A percentile compares a stretch with the other conserved stretches of the same genome.
Conservation (phyloP, 1,140 invertebrate species). For the Drosophila gunungcola region DNA sequence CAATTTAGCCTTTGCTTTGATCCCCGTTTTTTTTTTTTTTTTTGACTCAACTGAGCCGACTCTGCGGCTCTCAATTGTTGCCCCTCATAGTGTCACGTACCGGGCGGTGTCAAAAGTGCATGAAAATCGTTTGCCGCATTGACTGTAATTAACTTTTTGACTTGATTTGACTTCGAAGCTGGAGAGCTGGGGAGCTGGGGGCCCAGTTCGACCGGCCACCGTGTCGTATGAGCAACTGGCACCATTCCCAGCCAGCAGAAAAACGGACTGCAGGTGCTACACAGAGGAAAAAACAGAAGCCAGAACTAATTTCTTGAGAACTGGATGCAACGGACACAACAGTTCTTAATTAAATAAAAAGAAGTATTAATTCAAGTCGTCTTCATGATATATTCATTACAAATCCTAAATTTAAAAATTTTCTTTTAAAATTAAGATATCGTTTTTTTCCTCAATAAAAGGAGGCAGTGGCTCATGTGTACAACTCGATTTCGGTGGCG, state of each 20-base stretch:
- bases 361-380: too few relatives aligned
- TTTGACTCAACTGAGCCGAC: conserved; percentile 17
- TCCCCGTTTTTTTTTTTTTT: neutral
- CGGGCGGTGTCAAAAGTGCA: conserved; percentile 75
- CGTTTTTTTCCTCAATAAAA: too few relatives aligned
- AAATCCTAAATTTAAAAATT: too few relatives aligned
- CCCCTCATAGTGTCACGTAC: conserved; percentile 71
- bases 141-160: conserved; percentile 79
- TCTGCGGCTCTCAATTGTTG: neutral
- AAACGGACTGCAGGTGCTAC: conserved; percentile 41
- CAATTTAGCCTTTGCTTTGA: conserved; percentile 36
- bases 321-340: too few relatives aligned
- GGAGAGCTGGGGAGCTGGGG: conserved; percentile 39
- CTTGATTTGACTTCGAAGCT: conserved; percentile 67
- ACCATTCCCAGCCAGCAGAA: conserved; percentile 13
- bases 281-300: neutral
- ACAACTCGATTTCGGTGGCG: conserved; percentile 61
- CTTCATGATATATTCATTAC: too few relatives aligned
- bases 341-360: too few relatives aligned
- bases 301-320: too few relatives aligned
- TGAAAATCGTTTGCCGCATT: conserved; percentile 61
- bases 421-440: too few relatives aligned
- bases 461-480: conserved; percentile 27
- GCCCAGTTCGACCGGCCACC: conserved; percentile 33
- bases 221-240: conserved; percentile 59